Conservation (phyloP, 92 coral and sea anemone genomes). For the Phymanthus crucifer region DNA sequence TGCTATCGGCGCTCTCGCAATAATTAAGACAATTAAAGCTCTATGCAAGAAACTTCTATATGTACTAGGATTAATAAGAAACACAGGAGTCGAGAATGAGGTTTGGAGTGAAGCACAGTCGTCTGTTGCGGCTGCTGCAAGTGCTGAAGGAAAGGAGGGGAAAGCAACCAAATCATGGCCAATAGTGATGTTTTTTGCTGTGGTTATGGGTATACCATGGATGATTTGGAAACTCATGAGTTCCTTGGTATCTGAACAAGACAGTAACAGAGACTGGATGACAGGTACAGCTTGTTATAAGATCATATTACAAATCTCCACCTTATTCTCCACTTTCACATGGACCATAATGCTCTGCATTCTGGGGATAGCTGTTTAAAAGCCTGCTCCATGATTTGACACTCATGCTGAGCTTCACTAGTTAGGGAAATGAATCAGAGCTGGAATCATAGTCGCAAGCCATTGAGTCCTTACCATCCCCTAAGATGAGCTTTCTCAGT, state of each 20-base stretch:
- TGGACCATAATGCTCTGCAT: no score
- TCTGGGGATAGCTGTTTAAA: no score
- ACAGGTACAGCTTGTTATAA: constrained; percentile 72
- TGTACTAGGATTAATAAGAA: constrained; percentile 58
- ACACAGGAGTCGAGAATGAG: constrained; percentile 70
- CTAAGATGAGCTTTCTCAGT: no score
- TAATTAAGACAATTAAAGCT: constrained; percentile 67
- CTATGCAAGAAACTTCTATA: constrained; percentile 66
- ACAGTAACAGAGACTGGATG: constrained; percentile 70
- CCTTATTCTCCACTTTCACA: no score
- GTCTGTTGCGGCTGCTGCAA: constrained; percentile 47
- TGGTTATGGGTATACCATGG: constrained; percentile 92
- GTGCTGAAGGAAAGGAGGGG: constrained; percentile 39
- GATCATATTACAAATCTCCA: background rate
- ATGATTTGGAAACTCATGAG: constrained; percentile 86
- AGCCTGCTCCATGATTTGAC: no score
- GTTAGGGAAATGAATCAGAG: no score
- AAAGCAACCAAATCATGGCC: constrained; percentile 89
- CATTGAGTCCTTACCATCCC: no score
- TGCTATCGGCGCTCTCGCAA: constrained; percentile 75
- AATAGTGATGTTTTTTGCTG: constrained; percentile 90
- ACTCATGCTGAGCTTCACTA: no score
- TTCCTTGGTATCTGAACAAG: constrained; percentile 70
- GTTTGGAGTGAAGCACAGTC: constrained; percentile 78
- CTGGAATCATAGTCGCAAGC: no score